Base-by-base conservation (phyloP, 2,797 vertebrate species). In the Thripadectes ignobilis region DNA sequence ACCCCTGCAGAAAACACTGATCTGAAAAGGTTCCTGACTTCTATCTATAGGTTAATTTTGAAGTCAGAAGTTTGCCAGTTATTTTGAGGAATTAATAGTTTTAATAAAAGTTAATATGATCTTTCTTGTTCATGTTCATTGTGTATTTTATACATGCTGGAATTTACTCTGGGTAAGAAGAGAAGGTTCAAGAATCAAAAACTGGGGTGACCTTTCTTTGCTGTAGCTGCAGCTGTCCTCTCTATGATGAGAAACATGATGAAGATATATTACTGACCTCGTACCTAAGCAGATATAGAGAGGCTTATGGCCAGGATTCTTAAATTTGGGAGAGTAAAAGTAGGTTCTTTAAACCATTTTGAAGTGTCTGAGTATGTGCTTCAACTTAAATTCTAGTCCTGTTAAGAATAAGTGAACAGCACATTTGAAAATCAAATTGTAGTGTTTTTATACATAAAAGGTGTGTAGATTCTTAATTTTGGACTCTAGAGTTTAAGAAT, bases 211-310 rank as follows among this genome's bases (percentile, higher is more conserved):
- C 62, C 34, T 95, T 91, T 85, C 91, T 80, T 88, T 92, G 45
- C 48, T 34, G 46, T 84, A 90, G 36, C 49, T 92, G 59, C 92
- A 93, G 69, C 85, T 95, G 80, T 93, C 58, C 34, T 83, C 41
- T 88, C 29, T 48, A 2, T 75, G 48, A 52, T 75, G 63, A 75
- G 77, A 92, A 90, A 76, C 14, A 45, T 17, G 62, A 66, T 73
- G 58, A 88, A 75, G 69, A 55, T 51, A n/a, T 6, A 63, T 90
- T 79, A 79, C 48, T 92, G 52, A 77, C 49, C 38, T 83, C 89
- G 69, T 23, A 65, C 36, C 24, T 88, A 69, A 92, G 38, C 21
- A 67, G 39, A 11, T 72, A 49, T 72, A 82, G 39, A 85, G 16
- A 69, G 12, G 14, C 36, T 19, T 69, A 8, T 68, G 32, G 16